Evolutionary conservation across 30 jellyfish, hydroid and myxozoan genomes (phyloP), one percentile per base, ranked within the genome.

Genomic region (Hydractinia echinata): DNA sequence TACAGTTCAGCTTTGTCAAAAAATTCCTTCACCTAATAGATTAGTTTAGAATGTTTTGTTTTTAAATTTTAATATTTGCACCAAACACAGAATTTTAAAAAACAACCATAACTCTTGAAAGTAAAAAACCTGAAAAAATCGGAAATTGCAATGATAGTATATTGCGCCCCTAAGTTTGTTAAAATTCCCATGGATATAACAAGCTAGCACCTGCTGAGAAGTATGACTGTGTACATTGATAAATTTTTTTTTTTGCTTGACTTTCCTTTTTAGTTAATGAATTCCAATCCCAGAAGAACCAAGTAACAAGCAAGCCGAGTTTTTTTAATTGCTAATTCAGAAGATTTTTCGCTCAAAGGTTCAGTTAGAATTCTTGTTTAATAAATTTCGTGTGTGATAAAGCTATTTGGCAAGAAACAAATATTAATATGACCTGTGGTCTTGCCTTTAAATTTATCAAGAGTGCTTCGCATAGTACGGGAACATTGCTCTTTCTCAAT

Each of bases 401-500:
- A 30, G 44, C 1, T n/a, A 30, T 7, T 72, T 72, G 3, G 13
- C 16, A 11, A 18, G 21, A 74, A 55, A 10, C 19, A 4, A 80
- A 30, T 5, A 51, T 49, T 7, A 16, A 5, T 58, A 7, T 84
- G n/a, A 84, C 97, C 95, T n/a, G n/a, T 90, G 85, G 11, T 90
- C 97, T 9, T 85, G 80, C 73, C 87, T 93, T 61, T n/a, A n/a
- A 93, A 61, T 50, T 93, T 88, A 61, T 93, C 99, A 71, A 93
- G 79, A 30, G 76, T 82, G n/a, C n/a, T 51, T 93, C 99, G n/a
- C 53, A 93, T n/a, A 13, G 56, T 76, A 81, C 8, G 90, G 84
- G 21, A 21, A 79, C 96, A 93, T 84, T n/a, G 85, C 90, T 55
- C 94, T 84, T 72, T 93, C 96, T 5, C 99, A 76, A 93, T 86